Evolutionary conservation across 2,888 invertebrate genomes (phyloP).

Genomic region (Bellardia pandia): DNA sequence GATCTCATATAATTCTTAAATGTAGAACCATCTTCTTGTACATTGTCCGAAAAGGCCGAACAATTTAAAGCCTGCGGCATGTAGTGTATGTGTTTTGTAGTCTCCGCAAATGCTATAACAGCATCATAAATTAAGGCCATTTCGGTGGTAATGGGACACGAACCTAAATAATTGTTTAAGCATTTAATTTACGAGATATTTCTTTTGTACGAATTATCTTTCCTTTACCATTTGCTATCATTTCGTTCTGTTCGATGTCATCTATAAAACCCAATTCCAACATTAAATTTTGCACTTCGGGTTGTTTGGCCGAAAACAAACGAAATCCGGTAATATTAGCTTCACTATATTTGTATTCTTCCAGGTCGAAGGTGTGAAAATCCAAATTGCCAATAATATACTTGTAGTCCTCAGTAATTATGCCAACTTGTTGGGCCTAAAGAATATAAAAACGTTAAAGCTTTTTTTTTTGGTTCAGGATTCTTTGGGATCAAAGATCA

Average conservation of each 20-base stretch:
- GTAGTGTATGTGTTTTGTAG: slow-evolving; percentile 87
- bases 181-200: neutral
- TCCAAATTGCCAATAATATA: slow-evolving; percentile 92
- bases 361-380: slow-evolving; percentile 87
- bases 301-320: slow-evolving; percentile 87
- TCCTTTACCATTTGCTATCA: slow-evolving; percentile 72
- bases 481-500: neutral
- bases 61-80: slow-evolving; percentile 86
- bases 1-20: slow-evolving; percentile 90
- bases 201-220: neutral
- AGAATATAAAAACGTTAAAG: neutral
- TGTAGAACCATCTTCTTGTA: slow-evolving; percentile 92
- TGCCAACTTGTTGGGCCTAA: slow-evolving; percentile 96
- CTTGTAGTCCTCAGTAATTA: slow-evolving; percentile 96
- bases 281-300: slow-evolving; percentile 84
- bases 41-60: slow-evolving; percentile 84
- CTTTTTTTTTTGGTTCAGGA: neutral
- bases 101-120: slow-evolving; percentile 91
- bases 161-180: slow-evolving; percentile 73
- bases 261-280: slow-evolving; percentile 69
- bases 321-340: slow-evolving; percentile 92
- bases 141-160: slow-evolving; percentile 85
- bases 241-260: slow-evolving; percentile 59
- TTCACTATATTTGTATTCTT: slow-evolving; percentile 91
- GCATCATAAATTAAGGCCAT: slow-evolving; percentile 94